Base-by-base conservation (phyloP, 2,888 invertebrate species). In the Mesoligia furuncula region DNA sequence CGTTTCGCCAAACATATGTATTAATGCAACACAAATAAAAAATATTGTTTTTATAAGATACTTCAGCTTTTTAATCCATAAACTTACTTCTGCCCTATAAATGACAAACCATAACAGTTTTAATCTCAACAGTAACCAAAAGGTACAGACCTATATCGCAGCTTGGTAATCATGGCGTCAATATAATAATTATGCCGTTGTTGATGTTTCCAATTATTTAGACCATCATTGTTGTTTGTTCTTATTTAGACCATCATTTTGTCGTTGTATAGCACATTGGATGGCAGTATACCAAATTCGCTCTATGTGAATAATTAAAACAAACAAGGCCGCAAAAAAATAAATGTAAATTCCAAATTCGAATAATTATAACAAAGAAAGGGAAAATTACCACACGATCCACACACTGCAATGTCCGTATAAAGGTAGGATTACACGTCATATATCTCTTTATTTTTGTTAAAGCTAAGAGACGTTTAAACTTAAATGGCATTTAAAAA, bases 1-100 rank as follows among this genome's bases (percentile, higher is more conserved):
- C 79, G 61, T 79, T 88, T 89, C 77, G 89, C 89, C 90, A 91
- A 92, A 90, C 83, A 77, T 81, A 88, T 89, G 79, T 90, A 87
- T 84, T 69, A 89, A 84, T 48, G n/a, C 39, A 82, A 82, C n/a
- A 5, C 59, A 65, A 81, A 83, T 80, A 75, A 64, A 88, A 82
- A 69, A 61, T 81, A 86, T 80, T 57, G 54, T 83, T 83, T 79
- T 73, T 69, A 42, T 65, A 71, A 75, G 73, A 79, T 11, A 67
- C 20, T 42, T 13, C 2, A 9, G 31, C 27, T 54, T 84, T 81
- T 83, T 42, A 73, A 20, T 79, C 13, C n/a, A 36, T 24, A 27
- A 1, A 8, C 13, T 66, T 36, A 70, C 0, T 36, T 45, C 13
- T 24, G 61, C 72, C 62, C 17, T 5, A 24, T 36, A 36, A 3